These are phyloP conservation scores for Ptilorrhoa leucosticta DNA, from an alignment of 2,113 vertebrate genomes.

Conservation along the genomic window DNA sequence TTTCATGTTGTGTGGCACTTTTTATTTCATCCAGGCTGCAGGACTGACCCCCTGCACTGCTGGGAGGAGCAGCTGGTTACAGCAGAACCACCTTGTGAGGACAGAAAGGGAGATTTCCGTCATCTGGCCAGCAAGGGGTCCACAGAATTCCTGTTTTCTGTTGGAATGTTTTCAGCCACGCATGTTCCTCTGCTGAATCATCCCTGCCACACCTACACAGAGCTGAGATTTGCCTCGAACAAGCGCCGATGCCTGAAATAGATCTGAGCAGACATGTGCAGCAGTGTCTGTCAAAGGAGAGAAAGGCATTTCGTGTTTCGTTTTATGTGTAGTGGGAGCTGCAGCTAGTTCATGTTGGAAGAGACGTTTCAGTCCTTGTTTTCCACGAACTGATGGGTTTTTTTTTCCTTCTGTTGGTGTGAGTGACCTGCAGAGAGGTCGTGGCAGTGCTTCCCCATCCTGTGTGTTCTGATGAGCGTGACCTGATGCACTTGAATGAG, in stretches of 20 bases:
- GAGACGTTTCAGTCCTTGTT: neutral
- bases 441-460: neutral
- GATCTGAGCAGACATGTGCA: conserved; percentile 12
- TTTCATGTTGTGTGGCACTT: neutral
- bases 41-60: neutral
- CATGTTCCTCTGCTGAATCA: conserved; percentile 24
- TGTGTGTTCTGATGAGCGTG: fast-evolving
- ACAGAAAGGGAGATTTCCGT: neutral
- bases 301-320: neutral
- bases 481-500: neutral
- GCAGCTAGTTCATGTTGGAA: neutral
- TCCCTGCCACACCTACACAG: conserved; percentile 37
- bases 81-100: neutral
- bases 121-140: neutral
- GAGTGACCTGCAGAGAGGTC: neutral
- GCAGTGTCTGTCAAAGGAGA: conserved; percentile 1
- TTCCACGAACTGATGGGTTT: neutral
- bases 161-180: neutral
- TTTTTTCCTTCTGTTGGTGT: neutral
- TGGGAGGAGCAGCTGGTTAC: neutral
- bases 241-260: conserved; percentile 35
- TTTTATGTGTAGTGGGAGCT: neutral
- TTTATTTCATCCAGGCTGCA: neutral
- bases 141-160: neutral
- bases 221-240: conserved; percentile 24